These are phyloP conservation scores for Samia ricini DNA, from an alignment of 1,140 invertebrate species.

Conservation along the genomic window DNA sequence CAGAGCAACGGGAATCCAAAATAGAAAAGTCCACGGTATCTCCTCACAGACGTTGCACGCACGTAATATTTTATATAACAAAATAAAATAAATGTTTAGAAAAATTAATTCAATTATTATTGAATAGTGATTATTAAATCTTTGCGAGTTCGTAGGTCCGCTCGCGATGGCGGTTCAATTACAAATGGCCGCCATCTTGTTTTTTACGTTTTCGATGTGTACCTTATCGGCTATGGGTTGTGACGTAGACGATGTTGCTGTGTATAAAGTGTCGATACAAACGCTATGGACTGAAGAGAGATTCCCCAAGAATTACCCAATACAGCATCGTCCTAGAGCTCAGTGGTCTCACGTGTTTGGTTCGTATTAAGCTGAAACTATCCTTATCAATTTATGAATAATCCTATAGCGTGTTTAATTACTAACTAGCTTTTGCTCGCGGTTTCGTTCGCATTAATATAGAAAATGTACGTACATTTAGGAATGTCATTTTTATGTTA, in stretches of 20 bases:
- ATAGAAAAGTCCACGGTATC: slow-evolving; percentile 71
- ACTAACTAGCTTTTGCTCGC: background rate
- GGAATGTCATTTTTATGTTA: too few species aligned
- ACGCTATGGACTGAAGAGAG: slow-evolving; percentile 91
- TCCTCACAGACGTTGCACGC: slow-evolving; percentile 51
- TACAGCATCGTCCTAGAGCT: slow-evolving; percentile 89
- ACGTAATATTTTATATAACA: slow-evolving; percentile 29
- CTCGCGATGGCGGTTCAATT: slow-evolving; percentile 33
- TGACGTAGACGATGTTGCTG: slow-evolving; percentile 80
- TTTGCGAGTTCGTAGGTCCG: slow-evolving; percentile 22
- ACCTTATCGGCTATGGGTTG: slow-evolving; percentile 37
- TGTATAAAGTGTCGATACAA: slow-evolving; percentile 90
- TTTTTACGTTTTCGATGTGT: slow-evolving; percentile 38
- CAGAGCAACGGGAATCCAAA: slow-evolving; percentile 55
- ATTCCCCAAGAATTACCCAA: slow-evolving; percentile 94
- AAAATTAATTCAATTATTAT: background rate
- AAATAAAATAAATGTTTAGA: slow-evolving; percentile 16
- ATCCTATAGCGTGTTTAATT: too few species aligned
- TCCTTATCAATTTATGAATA: too few species aligned
- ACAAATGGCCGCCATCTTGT: slow-evolving; percentile 60
- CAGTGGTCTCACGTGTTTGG: slow-evolving; percentile 94
- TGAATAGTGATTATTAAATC: slow-evolving; percentile 5
- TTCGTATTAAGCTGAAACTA: slow-evolving; percentile 70
- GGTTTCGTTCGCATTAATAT: too few species aligned
- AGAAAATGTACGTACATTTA: too few species aligned